These are phyloP conservation scores for Drosophila punjabiensis DNA, from an alignment of 1,140 invertebrate species.

Conservation along the genomic window DNA sequence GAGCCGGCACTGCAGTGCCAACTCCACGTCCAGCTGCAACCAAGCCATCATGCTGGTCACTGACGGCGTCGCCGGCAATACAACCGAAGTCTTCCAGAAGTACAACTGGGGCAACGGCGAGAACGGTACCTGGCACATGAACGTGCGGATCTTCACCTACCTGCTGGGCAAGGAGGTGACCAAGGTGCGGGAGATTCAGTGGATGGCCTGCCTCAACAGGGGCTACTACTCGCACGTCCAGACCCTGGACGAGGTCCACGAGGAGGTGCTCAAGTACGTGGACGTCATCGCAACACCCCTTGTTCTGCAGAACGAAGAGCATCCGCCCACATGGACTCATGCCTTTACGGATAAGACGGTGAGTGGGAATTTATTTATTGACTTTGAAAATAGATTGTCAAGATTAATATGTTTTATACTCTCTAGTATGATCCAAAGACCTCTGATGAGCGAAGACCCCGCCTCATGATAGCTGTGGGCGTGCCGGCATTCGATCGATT, in stretches of 20 bases:
- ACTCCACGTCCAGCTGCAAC: slow-evolving; percentile 91
- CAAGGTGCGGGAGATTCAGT: slow-evolving; percentile 95
- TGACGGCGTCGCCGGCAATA: slow-evolving; percentile 97
- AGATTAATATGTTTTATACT: neutral
- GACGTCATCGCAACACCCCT: slow-evolving; percentile 95
- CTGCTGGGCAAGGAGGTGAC: slow-evolving; percentile 97
- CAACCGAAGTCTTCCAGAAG: slow-evolving; percentile 94
- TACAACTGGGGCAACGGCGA: slow-evolving; percentile 92
- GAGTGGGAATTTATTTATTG: slow-evolving; percentile 21
- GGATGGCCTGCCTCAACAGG: slow-evolving; percentile 98
- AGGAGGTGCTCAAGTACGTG: slow-evolving; percentile 97
- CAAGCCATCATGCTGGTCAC: slow-evolving; percentile 99
- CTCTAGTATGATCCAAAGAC: slow-evolving; percentile 85
- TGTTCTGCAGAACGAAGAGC: slow-evolving; percentile 91
- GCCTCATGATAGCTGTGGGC: slow-evolving; percentile 93
- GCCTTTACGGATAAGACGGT: slow-evolving; percentile 94
- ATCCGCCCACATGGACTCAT: slow-evolving; percentile 95
- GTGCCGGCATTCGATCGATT: slow-evolving; percentile 93
- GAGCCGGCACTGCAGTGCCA: slow-evolving; percentile 87
- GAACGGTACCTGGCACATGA: slow-evolving; percentile 87
- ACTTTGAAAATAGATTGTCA: neutral
- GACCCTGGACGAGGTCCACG: slow-evolving; percentile 96
- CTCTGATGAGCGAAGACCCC: slow-evolving; percentile 86
- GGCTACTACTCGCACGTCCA: slow-evolving; percentile 97
- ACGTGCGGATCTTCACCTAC: slow-evolving; percentile 98